phyloP scores from a whole-genome alignment of 2,888 invertebrate genomes.

The Opisthograptis luteolata region DNA sequence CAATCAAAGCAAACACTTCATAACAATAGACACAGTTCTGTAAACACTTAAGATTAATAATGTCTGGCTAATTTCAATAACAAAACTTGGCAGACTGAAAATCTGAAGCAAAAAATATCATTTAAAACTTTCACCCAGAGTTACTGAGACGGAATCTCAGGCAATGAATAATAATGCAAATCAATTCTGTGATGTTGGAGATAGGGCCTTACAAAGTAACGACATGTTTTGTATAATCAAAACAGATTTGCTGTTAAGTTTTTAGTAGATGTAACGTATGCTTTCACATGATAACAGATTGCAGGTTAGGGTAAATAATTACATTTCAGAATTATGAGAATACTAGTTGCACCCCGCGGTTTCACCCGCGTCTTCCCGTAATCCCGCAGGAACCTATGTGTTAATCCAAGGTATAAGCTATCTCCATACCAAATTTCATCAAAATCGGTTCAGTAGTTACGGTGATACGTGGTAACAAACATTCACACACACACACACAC shows the following conservation, averaged over 20 bases:
- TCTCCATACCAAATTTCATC: too few relatives aligned
- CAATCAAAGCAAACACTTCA: neutral
- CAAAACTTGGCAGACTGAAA: constrained; percentile 36
- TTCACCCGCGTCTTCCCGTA: too few relatives aligned
- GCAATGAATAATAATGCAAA: constrained; percentile 28
- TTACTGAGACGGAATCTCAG: constrained; percentile 20
- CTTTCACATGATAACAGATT: too few relatives aligned
- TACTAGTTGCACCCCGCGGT: too few relatives aligned
- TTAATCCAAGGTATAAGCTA: too few relatives aligned
- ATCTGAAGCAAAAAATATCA: constrained; percentile 31
- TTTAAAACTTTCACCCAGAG: constrained; percentile 23
- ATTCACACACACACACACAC: too few relatives aligned
- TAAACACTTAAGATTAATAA: constrained; percentile 10
- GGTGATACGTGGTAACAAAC: too few relatives aligned
- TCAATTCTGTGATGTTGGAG: constrained; percentile 14
- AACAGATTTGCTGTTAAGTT: neutral
- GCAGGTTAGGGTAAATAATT: too few relatives aligned
- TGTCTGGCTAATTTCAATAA: constrained; percentile 29
- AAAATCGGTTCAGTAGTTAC: too few relatives aligned
- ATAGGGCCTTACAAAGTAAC: neutral
- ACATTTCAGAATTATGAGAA: too few relatives aligned
- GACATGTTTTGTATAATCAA: neutral
- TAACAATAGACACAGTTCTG: neutral
- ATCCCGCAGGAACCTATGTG: too few relatives aligned
- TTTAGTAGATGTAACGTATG: too few relatives aligned